These are phyloP conservation scores for Leptinotarsa texana DNA, from an alignment of 1,140 invertebrate genomes.

Conservation along the genomic window DNA sequence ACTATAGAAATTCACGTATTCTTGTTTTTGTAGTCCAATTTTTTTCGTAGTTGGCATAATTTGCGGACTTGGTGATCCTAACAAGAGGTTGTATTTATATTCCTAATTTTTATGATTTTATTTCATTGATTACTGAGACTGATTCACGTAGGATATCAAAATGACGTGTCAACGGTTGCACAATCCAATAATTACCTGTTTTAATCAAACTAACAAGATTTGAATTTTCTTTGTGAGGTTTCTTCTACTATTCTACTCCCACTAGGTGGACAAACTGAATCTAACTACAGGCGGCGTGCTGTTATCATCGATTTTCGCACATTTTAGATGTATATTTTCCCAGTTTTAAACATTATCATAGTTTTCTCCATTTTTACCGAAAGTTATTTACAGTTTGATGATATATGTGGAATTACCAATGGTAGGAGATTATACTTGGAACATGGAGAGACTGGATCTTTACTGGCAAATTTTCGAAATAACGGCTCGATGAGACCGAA, in stretches of 20 bases:
- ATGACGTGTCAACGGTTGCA: neutral
- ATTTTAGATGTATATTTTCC: conserved; percentile 2
- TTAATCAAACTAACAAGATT: conserved; percentile 16
- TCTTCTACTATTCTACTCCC: conserved; percentile 18
- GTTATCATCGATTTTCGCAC: neutral
- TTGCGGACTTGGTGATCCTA: too few species aligned
- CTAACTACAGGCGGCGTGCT: neutral
- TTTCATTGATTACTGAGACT: too few species aligned
- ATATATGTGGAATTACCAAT: conserved; percentile 66
- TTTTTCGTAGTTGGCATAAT: too few species aligned
- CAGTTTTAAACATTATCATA: conserved; percentile 2
- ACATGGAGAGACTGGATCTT: conserved; percentile 62
- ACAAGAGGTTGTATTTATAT: too few species aligned
- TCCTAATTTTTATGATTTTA: too few species aligned
- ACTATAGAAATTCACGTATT: too few species aligned
- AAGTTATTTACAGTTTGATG: conserved; percentile 35
- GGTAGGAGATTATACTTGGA: conserved; percentile 65
- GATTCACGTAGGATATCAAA: too few species aligned
- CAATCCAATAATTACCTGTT: conserved; percentile 12
- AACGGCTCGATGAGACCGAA: conserved; percentile 53
- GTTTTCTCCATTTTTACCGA: conserved; percentile 21
- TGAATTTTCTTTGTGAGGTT: conserved; percentile 14
- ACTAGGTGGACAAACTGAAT: neutral
- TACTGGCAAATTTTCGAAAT: conserved; percentile 55
- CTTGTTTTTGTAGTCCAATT: too few species aligned